Conservation (phyloP, 2,113 vertebrate genomes). For the Brachypodius melanocephalos region DNA sequence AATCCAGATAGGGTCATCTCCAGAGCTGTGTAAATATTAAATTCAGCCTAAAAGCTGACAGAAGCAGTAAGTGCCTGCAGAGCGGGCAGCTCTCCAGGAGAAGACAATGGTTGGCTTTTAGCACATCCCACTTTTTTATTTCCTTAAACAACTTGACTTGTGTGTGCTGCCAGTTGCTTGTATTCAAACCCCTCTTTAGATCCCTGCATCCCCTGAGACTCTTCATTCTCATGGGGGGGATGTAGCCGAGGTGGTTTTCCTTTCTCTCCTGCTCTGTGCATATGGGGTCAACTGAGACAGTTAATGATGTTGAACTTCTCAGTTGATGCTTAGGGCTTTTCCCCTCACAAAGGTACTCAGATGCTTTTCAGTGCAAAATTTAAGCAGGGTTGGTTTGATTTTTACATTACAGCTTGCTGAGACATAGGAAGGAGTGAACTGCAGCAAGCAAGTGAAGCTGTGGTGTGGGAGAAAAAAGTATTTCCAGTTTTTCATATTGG, state of each 20-base stretch:
- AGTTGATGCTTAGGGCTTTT: neutral
- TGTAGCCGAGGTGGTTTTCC: neutral
- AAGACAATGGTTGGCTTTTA: conserved; percentile 46
- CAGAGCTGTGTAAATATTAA: neutral
- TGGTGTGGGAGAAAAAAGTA: neutral
- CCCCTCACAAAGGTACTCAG: neutral
- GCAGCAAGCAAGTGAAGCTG: neutral
- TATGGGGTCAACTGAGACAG: neutral
- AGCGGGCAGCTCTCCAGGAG: neutral
- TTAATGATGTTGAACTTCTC: neutral
- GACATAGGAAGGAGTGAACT: neutral
- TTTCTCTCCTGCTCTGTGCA: neutral
- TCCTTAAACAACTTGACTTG: conserved; percentile 1
- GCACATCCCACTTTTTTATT: neutral
- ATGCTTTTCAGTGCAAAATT: neutral
- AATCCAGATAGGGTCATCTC: neutral
- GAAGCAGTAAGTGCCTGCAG: conserved; percentile 10
- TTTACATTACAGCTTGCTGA: neutral
- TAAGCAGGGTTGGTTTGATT: neutral
- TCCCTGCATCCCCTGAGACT: neutral
- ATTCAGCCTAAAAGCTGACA: neutral
- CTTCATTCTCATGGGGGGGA: neutral
- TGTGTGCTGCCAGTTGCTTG: neutral
- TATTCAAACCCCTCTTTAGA: neutral
- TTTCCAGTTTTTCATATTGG: neutral